Percentiles rank a stretch among this genome's conserved stretches.
These are phyloP conservation scores for Rhinella marina DNA, from an alignment of 2,797 vertebrate genomes.

Conservation along the genomic window DNA sequence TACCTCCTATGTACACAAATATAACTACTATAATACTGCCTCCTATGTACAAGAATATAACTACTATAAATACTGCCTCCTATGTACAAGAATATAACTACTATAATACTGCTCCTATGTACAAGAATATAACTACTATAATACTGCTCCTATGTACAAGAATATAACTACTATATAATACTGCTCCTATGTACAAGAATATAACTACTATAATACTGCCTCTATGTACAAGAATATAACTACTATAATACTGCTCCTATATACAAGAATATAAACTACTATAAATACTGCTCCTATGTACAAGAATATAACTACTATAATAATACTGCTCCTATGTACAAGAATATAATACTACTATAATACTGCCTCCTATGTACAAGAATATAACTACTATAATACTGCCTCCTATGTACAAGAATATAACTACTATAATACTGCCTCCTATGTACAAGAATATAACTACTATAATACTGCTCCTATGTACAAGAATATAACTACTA, in stretches of 20 bases:
- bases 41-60: not conserved
- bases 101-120: not conserved
- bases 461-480: not conserved
- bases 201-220: too few species aligned
- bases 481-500: not conserved
- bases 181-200: too few species aligned
- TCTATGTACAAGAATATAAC: not conserved
- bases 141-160: too few species aligned
- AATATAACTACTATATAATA: too few species aligned
- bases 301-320: not conserved
- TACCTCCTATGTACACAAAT: not conserved
- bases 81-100: not conserved
- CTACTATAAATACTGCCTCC: slow-evolving; percentile 7
- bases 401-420: not conserved
- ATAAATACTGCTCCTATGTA: too few species aligned
- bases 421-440: not conserved
- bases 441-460: too few species aligned
- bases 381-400: too few species aligned
- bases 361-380: too few species aligned
- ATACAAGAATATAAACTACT: not conserved
- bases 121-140: too few species aligned
- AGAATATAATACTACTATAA: not conserved
- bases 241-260: not conserved
- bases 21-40: slow-evolving; percentile 22
- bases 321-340: not conserved